Evolutionary conservation across 2,113 vertebrate genomes (phyloP), one percentile per base, ranked within the genome.

Genomic region (Tympanuchus pallidicinctus): DNA sequence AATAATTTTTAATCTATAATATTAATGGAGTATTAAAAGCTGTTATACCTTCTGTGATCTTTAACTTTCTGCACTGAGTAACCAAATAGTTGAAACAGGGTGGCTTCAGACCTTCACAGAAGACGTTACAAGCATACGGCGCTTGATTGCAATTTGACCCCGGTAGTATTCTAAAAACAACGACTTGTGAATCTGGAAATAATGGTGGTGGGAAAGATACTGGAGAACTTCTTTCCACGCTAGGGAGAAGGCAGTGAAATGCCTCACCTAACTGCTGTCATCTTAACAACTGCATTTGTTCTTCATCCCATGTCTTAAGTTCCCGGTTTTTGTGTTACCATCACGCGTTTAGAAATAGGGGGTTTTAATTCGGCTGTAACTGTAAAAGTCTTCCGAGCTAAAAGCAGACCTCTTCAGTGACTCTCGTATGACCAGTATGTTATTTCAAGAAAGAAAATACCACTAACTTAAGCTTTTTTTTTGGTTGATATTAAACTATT

Each of bases 1-100:
- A 98, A 98, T 98, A 97, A 97, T 98, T 98, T 98, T 98, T 98
- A 98, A 97, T 96, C 97, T 97, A 96, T 98, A 97, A 97, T 98
- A 98, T 97, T 97, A 97, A 97, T 94, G 95, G 96, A 96, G 85
- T 98, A 98, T 98, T 97, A 97, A 98, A 98, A 97, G 94, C 97
- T 97, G 97, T 97, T 97, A 95, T 95, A 97, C 95, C 96, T 97
- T 97, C 97, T 97, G 96, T 98, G 97, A 95, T 97, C 96, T 97
- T 97, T 97, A 97, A 97, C 97, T 97, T 98, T 98, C 97, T 98
- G 98, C 98, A 98, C 97, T 98, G 97, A 98, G 94, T 97, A 97
- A 98, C 97, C 97, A 98, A 97, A 98, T 97, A 96, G 88, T 97
- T 96, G 87, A 95, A 97, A 96, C 97, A 97, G 97, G 97, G 97